Conservation (phyloP, 2,113 vertebrate genomes). For the Burhinus oedicnemus region DNA sequence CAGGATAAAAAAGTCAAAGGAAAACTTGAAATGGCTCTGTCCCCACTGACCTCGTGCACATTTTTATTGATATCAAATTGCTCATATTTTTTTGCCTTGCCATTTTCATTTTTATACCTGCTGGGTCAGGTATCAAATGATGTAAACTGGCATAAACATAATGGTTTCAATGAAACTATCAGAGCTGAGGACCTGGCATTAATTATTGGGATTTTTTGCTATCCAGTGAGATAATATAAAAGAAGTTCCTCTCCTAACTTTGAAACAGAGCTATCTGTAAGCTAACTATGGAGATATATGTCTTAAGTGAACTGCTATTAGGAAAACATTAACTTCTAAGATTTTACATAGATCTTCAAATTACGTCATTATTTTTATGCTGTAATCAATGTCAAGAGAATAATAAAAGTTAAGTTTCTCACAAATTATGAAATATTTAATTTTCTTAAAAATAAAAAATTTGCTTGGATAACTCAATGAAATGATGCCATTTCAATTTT, state of each 20-base stretch:
- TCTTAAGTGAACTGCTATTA: not conserved
- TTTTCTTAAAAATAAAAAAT: slow-evolving; percentile 48
- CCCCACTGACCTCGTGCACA: slow-evolving; percentile 33
- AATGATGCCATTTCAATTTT: not conserved
- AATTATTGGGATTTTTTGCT: slow-evolving; percentile 38
- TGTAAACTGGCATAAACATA: slow-evolving; percentile 14
- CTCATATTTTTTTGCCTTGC: slow-evolving; percentile 49
- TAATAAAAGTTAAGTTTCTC: not conserved
- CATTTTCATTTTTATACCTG: slow-evolving; percentile 42
- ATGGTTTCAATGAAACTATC: slow-evolving; percentile 40
- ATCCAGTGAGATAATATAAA: slow-evolving; percentile 19
- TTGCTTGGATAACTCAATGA: not conserved
- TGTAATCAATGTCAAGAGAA: not conserved
- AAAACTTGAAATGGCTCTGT: slow-evolving; percentile 47
- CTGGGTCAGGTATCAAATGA: slow-evolving; percentile 45
- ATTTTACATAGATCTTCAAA: not conserved
- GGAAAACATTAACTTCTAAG: not conserved
- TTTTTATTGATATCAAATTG: slow-evolving; percentile 66
- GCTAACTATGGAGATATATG: not conserved
- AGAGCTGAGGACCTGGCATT: slow-evolving; percentile 17
- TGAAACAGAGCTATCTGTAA: not conserved
- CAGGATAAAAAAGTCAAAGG: slow-evolving; percentile 6
- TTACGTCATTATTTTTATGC: not conserved
- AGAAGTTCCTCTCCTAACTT: not conserved
- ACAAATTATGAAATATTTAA: not conserved